phyloP scores from a whole-genome alignment of 1,140 invertebrate genomes.

The Drosophila funebris region DNA sequence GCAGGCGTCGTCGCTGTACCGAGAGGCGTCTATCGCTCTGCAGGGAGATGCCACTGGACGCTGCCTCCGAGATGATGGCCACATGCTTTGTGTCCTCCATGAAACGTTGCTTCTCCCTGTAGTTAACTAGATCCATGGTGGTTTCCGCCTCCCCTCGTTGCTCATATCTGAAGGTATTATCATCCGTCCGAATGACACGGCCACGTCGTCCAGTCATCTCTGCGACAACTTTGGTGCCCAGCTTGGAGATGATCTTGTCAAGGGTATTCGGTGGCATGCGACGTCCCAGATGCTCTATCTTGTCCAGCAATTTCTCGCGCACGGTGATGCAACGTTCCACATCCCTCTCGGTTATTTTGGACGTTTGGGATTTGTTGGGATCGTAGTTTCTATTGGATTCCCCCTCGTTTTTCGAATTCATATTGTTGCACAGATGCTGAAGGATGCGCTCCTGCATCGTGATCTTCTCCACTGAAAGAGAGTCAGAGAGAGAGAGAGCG shows the following conservation, averaged over 20 bases:
- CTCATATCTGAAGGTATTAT: slow-evolving; percentile 95
- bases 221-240: slow-evolving; percentile 98
- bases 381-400: slow-evolving; percentile 8
- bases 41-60: slow-evolving; percentile 98
- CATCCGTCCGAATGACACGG: slow-evolving; percentile 94
- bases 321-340: slow-evolving; percentile 87
- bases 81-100: slow-evolving; percentile 99
- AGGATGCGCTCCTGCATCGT: slow-evolving; percentile 64
- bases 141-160: slow-evolving; percentile 96
- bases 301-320: slow-evolving; percentile 93
- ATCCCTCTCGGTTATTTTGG: slow-evolving; percentile 51
- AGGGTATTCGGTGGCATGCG: slow-evolving; percentile 97
- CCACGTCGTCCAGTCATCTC: slow-evolving; percentile 99
- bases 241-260: slow-evolving; percentile 98
- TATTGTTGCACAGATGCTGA: slow-evolving; percentile 46
- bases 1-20: slow-evolving; percentile 96
- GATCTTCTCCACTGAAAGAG: slow-evolving; percentile 39
- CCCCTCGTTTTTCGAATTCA: slow-evolving; percentile 20
- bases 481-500: not conserved
- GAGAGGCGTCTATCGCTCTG: slow-evolving; percentile 95
- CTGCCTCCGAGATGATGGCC: slow-evolving; percentile 99
- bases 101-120: slow-evolving; percentile 94
- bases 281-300: slow-evolving; percentile 94
- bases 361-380: not conserved
- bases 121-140: slow-evolving; percentile 96